A percentile compares a stretch with the other conserved stretches of the same genome.
Evolutionary conservation across 2,113 vertebrate species (phyloP).

Genomic region (Ammodytes marinus): DNA sequence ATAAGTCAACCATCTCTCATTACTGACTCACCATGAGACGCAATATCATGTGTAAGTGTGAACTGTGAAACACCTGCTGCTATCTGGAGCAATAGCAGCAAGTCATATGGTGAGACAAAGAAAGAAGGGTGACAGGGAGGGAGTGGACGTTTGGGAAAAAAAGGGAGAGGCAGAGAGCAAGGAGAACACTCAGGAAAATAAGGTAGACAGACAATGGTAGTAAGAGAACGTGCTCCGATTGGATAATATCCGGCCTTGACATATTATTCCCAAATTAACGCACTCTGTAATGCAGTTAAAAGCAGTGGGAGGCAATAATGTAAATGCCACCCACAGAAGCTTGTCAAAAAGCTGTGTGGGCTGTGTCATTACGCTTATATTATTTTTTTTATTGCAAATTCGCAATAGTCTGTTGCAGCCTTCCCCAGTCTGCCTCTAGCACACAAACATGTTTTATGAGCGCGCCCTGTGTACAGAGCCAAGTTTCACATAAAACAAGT

Average conservation of each 20-base stretch:
- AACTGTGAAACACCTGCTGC: constrained; percentile 48
- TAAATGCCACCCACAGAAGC: constrained; percentile 43
- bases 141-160: constrained; percentile 39
- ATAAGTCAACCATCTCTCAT: constrained; percentile 43
- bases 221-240: constrained; percentile 33
- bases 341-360: constrained; percentile 57
- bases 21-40: constrained; percentile 60
- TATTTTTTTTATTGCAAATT: constrained; percentile 47
- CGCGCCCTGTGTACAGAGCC: constrained; percentile 20
- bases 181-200: constrained; percentile 8
- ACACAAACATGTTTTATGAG: constrained; percentile 71
- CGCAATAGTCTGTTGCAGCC: constrained; percentile 36
- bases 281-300: constrained; percentile 53
- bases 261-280: constrained; percentile 51
- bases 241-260: constrained; percentile 38
- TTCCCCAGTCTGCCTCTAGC: constrained; percentile 61
- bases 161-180: constrained; percentile 39
- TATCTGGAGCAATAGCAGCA: background rate
- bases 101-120: constrained; percentile 40
- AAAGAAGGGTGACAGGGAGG: constrained; percentile 9
- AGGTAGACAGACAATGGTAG: constrained; percentile 32
- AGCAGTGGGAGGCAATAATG: background rate
- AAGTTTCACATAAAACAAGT: constrained; percentile 65
- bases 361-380: constrained; percentile 59
- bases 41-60: constrained; percentile 53